A percentile compares a stretch with the other conserved stretches of the same genome.
These are phyloP conservation scores for Tuta absoluta DNA, from an alignment of 2,888 invertebrate genomes.

Conservation along the genomic window DNA sequence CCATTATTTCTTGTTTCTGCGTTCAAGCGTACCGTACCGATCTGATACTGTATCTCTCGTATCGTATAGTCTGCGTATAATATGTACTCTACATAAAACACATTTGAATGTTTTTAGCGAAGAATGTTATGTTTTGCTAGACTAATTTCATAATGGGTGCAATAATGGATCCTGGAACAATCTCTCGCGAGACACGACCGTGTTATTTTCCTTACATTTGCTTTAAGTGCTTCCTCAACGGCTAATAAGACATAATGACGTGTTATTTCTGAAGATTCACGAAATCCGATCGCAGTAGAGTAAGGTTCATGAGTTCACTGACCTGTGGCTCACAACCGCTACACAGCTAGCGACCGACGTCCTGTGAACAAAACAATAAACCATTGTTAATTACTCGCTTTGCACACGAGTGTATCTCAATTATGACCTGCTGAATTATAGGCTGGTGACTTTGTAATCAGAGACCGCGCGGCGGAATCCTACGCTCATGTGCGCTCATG, in stretches of 20 bases:
- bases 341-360: conserved; percentile 53
- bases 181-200: conserved; percentile 56
- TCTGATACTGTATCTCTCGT: background rate
- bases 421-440: conserved; percentile 63
- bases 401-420: conserved; percentile 60
- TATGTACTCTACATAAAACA: conserved; percentile 1
- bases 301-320: conserved; percentile 69
- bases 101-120: conserved; percentile 13
- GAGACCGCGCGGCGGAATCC: conserved; percentile 41
- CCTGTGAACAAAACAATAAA: conserved; percentile 68
- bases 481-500: conserved; percentile 43
- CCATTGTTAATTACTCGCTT: conserved; percentile 64
- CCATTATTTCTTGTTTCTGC: conserved; percentile 31
- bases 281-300: conserved; percentile 69
- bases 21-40: background rate
- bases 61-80: background rate
- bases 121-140: conserved; percentile 38
- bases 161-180: conserved; percentile 66
- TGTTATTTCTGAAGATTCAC: conserved; percentile 77
- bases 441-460: conserved; percentile 56
- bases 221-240: conserved; percentile 74
- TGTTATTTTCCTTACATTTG: conserved; percentile 73
- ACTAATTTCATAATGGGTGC: conserved; percentile 62
- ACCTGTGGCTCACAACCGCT: conserved; percentile 69
- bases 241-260: conserved; percentile 76